phyloP scores from a whole-genome alignment of 2,113 vertebrate genomes.

The Xiphorhynchus elegans region DNA sequence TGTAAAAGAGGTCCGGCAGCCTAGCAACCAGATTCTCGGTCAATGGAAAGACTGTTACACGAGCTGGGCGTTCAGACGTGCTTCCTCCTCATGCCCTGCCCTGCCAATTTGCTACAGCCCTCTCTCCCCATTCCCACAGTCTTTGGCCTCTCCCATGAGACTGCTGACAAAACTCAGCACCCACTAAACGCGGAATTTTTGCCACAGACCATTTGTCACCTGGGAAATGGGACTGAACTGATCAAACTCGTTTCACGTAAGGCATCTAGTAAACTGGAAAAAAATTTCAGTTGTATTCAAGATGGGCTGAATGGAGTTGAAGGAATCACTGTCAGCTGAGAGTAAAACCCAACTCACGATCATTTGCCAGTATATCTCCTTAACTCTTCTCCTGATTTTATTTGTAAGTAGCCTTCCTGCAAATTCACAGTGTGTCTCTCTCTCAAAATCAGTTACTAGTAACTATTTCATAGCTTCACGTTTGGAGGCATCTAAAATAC shows the following conservation, averaged over 20 bases:
- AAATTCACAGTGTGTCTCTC: neutral
- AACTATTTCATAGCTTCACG: neutral
- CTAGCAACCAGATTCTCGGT: conserved; percentile 59
- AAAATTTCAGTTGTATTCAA: neutral
- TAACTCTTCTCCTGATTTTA: neutral
- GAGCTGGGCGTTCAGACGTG: neutral
- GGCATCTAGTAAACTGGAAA: neutral
- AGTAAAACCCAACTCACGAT: neutral
- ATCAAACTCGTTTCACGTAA: neutral
- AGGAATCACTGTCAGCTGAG: neutral
- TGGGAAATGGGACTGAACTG: conserved; percentile 49
- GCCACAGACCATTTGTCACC: conserved; percentile 43
- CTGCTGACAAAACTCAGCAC: conserved; percentile 50
- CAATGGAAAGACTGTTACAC: conserved; percentile 49
- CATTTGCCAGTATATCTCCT: neutral
- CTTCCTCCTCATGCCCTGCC: conserved; percentile 36
- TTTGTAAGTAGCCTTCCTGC: neutral
- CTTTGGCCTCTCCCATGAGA: conserved; percentile 55
- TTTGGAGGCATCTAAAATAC: neutral
- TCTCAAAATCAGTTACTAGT: neutral
- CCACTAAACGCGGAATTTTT: conserved; percentile 10
- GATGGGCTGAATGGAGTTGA: neutral
- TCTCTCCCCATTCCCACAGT: conserved; percentile 58
- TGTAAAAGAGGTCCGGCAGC: conserved; percentile 45
- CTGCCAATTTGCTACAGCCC: conserved; percentile 39